Base-by-base conservation (phyloP, 2,797 vertebrate species). In the Pteropus rufus region DNA sequence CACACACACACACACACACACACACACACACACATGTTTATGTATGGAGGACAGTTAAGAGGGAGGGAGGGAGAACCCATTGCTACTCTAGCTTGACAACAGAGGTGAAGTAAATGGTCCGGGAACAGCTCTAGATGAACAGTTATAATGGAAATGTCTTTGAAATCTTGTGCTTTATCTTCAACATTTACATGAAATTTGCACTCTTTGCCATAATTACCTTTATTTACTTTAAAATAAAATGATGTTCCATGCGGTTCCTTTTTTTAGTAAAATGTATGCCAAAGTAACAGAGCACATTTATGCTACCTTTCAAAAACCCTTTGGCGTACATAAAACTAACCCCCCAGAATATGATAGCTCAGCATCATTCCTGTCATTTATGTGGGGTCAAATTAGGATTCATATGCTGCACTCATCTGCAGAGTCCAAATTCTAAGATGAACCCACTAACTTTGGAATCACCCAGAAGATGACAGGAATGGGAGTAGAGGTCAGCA, bases 171-270 rank as follows among this genome's bases (percentile, higher is more conserved):
- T 54, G 85, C 49, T 93, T 90, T 41, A 24, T 83, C 41, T 83
- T 82, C 81, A 95, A 70, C 10, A 82, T 75, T 94, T 79, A 39
- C 2, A 0, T 76, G 60, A 88, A 96, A 70, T 79, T 88, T 72
- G n/a, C 76, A 44, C 81, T 65, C 31, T 85, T 34, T 82, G 58
- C 41, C 62, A 19, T 58, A 82, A 65, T 64, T 29, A 83, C 69
- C 31, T 72, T 85, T 54, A n/a, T 60, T 77, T 82, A 70, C n/a
- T 67, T 87, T 54, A 69, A 95, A 81, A 88, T 94, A 81, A 91
- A 93, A 69, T 70, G 36, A 52, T 77, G 52, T 58, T 77, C 64
- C 70, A 56, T 70, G 77, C 81, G 41, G 39, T 60, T 83, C 8
- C 34, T 56, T 80, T 67, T 67, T 36, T 89, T 36, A 92, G 18